These are phyloP conservation scores for Escarpia spicata DNA, from an alignment of 2,888 invertebrate species.

Conservation along the genomic window DNA sequence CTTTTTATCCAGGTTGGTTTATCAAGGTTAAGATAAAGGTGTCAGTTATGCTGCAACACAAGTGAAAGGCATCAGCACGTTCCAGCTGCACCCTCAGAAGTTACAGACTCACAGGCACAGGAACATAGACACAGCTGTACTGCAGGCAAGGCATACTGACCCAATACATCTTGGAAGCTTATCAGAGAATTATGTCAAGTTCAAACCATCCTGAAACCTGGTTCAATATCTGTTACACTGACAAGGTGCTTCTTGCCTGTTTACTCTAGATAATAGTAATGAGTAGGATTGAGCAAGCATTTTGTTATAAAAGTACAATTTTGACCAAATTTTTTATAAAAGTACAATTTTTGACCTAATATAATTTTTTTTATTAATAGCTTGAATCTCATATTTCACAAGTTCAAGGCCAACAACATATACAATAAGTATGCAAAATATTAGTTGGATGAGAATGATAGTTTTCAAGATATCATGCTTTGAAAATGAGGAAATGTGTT, in stretches of 20 bases:
- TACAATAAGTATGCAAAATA: too few relatives aligned
- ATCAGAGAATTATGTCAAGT: neutral
- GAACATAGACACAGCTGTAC: neutral
- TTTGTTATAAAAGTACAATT: too few relatives aligned
- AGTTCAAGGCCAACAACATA: too few relatives aligned
- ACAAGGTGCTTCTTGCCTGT: neutral
- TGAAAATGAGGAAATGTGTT: too few relatives aligned
- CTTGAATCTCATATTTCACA: too few relatives aligned
- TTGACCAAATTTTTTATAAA: too few relatives aligned
- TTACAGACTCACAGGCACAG: neutral
- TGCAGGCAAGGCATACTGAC: neutral
- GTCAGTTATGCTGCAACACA: neutral
- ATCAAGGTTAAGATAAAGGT: slow-evolving; percentile 3
- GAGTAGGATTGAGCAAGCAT: neutral
- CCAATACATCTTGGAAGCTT: neutral
- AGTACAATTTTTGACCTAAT: too few relatives aligned
- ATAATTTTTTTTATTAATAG: too few relatives aligned
- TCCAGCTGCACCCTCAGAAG: neutral
- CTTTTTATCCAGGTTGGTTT: neutral
- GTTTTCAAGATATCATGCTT: too few relatives aligned
- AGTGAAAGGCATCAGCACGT: neutral
- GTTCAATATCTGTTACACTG: neutral
- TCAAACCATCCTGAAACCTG: neutral
- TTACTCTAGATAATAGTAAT: neutral
- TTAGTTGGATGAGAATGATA: too few relatives aligned